Evolutionary conservation across 1,140 invertebrate species (phyloP).

Genomic region (Ditylenchus dipsaci): DNA sequence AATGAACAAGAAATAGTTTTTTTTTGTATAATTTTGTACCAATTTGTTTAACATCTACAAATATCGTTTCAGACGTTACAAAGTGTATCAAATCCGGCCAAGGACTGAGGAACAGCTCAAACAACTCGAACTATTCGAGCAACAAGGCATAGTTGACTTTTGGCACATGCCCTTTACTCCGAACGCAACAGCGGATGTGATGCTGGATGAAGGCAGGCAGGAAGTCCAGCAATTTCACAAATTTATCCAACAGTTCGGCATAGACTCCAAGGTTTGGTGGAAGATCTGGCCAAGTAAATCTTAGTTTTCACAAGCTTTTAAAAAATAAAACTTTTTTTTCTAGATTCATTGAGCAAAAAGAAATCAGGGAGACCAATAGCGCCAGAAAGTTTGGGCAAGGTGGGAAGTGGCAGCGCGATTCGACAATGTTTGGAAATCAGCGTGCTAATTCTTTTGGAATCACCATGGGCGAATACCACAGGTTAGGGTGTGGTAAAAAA

Average conservation of each 20-base stretch:
- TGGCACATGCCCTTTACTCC: constrained; percentile 17
- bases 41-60: neutral
- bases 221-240: constrained; percentile 12
- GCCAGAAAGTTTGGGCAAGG: neutral
- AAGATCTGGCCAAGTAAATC: constrained; percentile 31
- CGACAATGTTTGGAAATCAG: neutral
- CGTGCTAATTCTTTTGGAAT: constrained; percentile 20
- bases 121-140: constrained; percentile 11
- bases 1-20: no score
- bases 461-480: constrained; percentile 28
- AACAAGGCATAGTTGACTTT: constrained; percentile 29
- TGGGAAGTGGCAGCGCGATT: neutral
- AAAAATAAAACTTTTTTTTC: constrained; percentile 1
- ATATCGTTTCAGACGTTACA: constrained; percentile 15
- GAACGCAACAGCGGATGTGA: constrained; percentile 26
- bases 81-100: constrained; percentile 25
- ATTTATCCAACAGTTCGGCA: constrained; percentile 12
- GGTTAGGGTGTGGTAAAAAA: no score
- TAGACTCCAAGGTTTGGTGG: constrained; percentile 31
- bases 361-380: constrained; percentile 3
- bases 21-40: no score
- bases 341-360: constrained; percentile 33
- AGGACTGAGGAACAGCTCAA: constrained; percentile 13
- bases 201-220: constrained; percentile 25
- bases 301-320: neutral